Percentiles rank a stretch among this genome's conserved stretches.
phyloP scores from a whole-genome alignment of 2,888 invertebrate genomes.

The Reticulitermes lucifugus region DNA sequence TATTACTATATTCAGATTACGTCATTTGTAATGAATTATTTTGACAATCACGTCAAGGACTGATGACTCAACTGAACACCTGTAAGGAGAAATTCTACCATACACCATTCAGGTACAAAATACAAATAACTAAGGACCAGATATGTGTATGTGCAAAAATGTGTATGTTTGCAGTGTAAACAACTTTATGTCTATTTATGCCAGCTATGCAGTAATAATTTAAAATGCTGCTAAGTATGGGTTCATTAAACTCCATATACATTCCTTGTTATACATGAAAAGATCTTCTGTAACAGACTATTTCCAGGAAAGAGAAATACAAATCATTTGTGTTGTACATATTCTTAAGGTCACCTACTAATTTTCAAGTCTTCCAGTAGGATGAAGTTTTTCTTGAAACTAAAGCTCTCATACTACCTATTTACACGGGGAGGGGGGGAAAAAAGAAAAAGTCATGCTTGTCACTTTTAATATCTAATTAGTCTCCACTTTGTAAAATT shows the following conservation, averaged over 20 bases:
- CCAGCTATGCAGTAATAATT: not conserved
- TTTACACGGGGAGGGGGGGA: not conserved
- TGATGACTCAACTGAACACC: not conserved
- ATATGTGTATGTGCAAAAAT: slow-evolving; percentile 5
- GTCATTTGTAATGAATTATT: not conserved
- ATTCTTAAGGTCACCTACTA: not conserved
- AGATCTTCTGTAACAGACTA: not conserved
- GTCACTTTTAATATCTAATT: not conserved
- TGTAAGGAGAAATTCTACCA: not conserved
- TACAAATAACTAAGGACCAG: not conserved
- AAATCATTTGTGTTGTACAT: not conserved
- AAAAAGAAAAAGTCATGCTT: not conserved
- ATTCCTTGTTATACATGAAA: not conserved
- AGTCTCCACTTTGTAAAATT: not conserved
- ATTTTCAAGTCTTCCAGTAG: not conserved
- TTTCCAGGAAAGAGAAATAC: slow-evolving; percentile 5
- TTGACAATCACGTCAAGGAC: not conserved
- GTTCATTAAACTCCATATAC: not conserved
- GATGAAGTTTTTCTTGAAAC: not conserved
- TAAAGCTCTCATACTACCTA: not conserved
- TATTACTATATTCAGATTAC: not conserved
- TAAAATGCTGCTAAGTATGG: not conserved
- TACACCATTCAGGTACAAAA: not conserved
- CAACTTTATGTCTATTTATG: not conserved
- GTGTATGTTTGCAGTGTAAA: not conserved